A percentile compares a stretch with the other conserved stretches of the same genome.
These are phyloP conservation scores for Drosophila diplacantha DNA, from an alignment of 2,888 invertebrate genomes.

Conservation along the genomic window DNA sequence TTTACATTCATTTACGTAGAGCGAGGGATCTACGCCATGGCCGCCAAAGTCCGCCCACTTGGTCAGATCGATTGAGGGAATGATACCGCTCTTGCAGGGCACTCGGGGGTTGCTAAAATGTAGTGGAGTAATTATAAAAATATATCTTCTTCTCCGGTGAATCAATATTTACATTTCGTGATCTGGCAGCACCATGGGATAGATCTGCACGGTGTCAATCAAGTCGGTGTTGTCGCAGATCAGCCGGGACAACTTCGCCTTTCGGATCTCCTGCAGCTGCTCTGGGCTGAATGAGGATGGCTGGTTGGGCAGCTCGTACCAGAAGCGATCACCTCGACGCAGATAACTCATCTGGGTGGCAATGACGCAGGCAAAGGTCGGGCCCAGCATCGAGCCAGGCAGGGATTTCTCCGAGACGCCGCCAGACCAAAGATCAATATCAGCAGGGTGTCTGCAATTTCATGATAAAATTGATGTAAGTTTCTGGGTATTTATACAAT, in stretches of 20 bases:
- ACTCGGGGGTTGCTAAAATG: conserved; percentile 91
- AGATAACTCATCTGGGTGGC: conserved; percentile 95
- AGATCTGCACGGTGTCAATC: conserved; percentile 93
- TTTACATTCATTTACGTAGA: conserved; percentile 81
- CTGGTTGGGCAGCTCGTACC: conserved; percentile 95
- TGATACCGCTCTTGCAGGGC: conserved; percentile 91
- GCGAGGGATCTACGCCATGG: conserved; percentile 79
- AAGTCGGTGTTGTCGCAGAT: conserved; percentile 96
- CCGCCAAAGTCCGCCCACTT: conserved; percentile 91
- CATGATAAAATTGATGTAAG: too few species aligned
- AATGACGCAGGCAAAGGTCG: conserved; percentile 95
- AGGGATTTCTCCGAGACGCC: conserved; percentile 94
- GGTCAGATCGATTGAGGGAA: conserved; percentile 91
- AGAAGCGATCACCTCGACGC: conserved; percentile 93
- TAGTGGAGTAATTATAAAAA: background rate
- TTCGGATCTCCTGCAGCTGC: conserved; percentile 89
- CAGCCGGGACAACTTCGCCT: conserved; percentile 87
- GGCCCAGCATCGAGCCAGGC: conserved; percentile 94
- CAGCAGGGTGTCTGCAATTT: conserved; percentile 85
- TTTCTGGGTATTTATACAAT: background rate
- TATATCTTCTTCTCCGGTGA: background rate
- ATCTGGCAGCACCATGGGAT: conserved; percentile 94
- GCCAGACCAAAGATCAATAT: conserved; percentile 96
- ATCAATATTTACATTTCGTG: conserved; percentile 89
- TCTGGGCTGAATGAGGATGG: conserved; percentile 93